Conservation (phyloP, 92 coral and sea anemone species). For the Paragorgia papillata region DNA sequence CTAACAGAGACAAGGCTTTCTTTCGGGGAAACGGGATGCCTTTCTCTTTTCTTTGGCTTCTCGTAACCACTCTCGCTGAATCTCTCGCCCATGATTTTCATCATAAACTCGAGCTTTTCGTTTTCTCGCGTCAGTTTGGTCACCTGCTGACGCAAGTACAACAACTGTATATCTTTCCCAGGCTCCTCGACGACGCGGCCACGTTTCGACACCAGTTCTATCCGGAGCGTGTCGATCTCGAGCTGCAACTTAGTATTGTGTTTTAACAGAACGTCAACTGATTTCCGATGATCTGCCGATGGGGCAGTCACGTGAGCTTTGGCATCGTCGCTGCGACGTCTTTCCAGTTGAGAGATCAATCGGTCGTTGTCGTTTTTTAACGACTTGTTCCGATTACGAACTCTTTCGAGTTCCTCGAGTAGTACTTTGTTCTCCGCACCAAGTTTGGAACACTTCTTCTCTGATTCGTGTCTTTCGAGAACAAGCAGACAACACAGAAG, state of each 20-base stretch:
- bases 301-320: not conserved
- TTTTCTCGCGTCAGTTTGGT: conserved; percentile 33
- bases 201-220: not conserved
- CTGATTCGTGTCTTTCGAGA: conserved; percentile 54
- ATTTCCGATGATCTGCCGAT: not conserved
- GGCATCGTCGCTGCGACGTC: conserved; percentile 25
- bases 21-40: not conserved
- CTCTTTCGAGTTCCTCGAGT: conserved; percentile 60
- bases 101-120: conserved; percentile 39
- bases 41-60: not conserved
- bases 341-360: conserved; percentile 6
- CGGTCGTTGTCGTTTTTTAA: conserved; percentile 44
- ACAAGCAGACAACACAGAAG: conserved; percentile 77
- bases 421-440: conserved; percentile 55
- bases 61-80: conserved; percentile 10
- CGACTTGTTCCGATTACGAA: conserved; percentile 53
- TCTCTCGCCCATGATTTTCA: conserved; percentile 39
- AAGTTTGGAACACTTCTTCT: conserved; percentile 45
- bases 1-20: not conserved
- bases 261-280: conserved; percentile 25
- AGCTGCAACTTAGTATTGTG: conserved; percentile 20
- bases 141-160: conserved; percentile 33
- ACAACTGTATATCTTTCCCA: conserved; percentile 23
- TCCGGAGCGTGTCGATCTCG: conserved; percentile 20
- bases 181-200: not conserved